Base-by-base conservation (phyloP, 2,888 invertebrate species). In the Macrophya alboannulata region DNA sequence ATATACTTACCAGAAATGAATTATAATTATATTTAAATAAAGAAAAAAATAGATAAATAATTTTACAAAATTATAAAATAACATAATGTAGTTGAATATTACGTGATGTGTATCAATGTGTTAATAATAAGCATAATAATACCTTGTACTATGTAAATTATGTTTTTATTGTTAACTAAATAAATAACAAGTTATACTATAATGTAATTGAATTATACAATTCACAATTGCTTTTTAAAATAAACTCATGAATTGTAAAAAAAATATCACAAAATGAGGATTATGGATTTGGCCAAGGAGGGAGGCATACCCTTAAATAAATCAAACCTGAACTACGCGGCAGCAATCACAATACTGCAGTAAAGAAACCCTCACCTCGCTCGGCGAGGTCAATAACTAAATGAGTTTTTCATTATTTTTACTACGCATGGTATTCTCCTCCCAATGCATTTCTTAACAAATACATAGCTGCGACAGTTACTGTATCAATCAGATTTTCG, bases 161-260 rank as follows among this genome's bases (percentile, higher is more conserved):
- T 83, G 91, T 92, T 93, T 93, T 93, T 92, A 93, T 93, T 92
- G 91, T 92, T 93, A 92, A 91, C 89, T 91, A 91, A 93, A 93
- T 93, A 93, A 92, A 93, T 93, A 92, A 92, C 92, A 92, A 91
- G 90, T 91, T 92, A 90, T 92, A 91, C 88, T 86, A 87, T 85
- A 86, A 86, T 86, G 72, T 87, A 85, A 51, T 84, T 85, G 43
- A 86, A 85, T 79, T 85, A 62, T 71, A 81, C 84, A 71, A 84
- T 86, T 86, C 86, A 86, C 84, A 84, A 68, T 86, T 55, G 76
- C 62, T 43, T 55, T 55, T 45, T 4, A 48, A 82, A 82, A 82
- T 55, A 85, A 85, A 82, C 45, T 55, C 48, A 40, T 82, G 85
- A 48, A 85, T 55, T 72, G 82, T 82, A 72, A 81, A 82, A 85